phyloP scores from a whole-genome alignment of 2,888 invertebrate species.

The Thyatira batis region DNA sequence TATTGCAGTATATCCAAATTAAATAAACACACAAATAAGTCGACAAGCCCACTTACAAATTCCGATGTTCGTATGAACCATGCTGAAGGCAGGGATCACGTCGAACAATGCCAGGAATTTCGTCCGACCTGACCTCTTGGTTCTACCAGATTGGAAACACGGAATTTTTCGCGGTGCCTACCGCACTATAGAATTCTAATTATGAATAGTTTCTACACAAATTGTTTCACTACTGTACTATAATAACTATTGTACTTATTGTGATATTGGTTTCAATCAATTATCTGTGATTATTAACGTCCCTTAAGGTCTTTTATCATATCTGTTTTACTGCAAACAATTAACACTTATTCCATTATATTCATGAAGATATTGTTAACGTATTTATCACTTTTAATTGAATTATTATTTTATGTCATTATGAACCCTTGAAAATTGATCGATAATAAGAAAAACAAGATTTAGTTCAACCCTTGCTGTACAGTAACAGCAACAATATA shows the following conservation, averaged over 20 bases:
- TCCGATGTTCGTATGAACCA: not conserved
- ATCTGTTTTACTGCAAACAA: too few relatives aligned
- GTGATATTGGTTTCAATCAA: too few relatives aligned
- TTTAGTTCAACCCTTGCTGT: not conserved
- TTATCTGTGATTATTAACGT: too few relatives aligned
- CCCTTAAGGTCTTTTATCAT: too few relatives aligned
- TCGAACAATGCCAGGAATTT: slow-evolving; percentile 1
- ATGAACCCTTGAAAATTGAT: too few relatives aligned
- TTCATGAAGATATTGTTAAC: too few relatives aligned
- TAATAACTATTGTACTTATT: not conserved
- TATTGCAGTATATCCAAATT: not conserved
- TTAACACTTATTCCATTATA: too few relatives aligned
- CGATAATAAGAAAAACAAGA: not conserved
- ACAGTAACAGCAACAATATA: not conserved
- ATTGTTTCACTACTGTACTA: not conserved
- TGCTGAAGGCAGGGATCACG: not conserved
- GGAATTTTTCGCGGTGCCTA: not conserved
- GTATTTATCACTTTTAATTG: too few relatives aligned
- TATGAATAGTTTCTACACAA: not conserved
- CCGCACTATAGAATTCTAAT: slow-evolving; percentile 2
- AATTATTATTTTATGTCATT: too few relatives aligned
- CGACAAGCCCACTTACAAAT: not conserved
- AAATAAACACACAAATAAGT: not conserved
- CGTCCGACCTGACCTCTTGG: slow-evolving; percentile 1
- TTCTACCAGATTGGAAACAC: slow-evolving; percentile 1